Evolutionary conservation across 2,888 invertebrate species (phyloP).

Genomic region (Meliscaeva auricollis): DNA sequence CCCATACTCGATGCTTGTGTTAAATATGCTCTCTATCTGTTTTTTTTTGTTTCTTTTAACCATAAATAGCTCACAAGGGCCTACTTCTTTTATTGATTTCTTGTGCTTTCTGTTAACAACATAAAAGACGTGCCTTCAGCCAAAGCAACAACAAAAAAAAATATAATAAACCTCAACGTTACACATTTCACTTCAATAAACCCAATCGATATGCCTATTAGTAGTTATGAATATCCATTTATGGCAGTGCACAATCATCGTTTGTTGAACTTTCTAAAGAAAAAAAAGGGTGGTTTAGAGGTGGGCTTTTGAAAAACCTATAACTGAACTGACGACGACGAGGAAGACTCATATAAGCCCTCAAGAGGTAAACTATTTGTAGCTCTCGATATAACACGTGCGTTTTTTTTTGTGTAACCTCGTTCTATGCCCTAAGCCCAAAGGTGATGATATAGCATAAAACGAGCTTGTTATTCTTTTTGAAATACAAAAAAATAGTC

Average conservation of each 20-base stretch:
- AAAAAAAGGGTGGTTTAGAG: constrained; percentile 6
- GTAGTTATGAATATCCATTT: constrained; percentile 68
- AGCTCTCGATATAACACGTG: not conserved
- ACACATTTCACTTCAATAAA: constrained; percentile 42
- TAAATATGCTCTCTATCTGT: constrained; percentile 17
- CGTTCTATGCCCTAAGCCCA: not conserved
- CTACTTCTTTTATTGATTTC: constrained; percentile 64
- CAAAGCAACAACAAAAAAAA: not conserved
- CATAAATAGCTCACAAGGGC: constrained; percentile 60
- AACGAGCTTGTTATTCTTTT: not conserved
- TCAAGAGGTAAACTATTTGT: not conserved
- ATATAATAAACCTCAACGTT: constrained; percentile 34
- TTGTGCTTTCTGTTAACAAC: not conserved
- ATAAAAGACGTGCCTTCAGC: not conserved
- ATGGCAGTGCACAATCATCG: constrained; percentile 60
- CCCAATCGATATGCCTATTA: constrained; percentile 61
- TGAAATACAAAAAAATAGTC: not conserved
- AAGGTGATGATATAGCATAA: constrained; percentile 21
- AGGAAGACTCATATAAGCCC: not conserved
- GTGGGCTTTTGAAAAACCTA: not conserved
- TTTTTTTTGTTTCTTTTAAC: constrained; percentile 28
- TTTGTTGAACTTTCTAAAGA: constrained; percentile 56
- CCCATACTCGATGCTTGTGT: constrained; percentile 1
- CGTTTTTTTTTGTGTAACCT: not conserved
- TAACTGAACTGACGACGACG: not conserved